Conservation (phyloP, 2,113 vertebrate species). For the Scalopus aquaticus region DNA sequence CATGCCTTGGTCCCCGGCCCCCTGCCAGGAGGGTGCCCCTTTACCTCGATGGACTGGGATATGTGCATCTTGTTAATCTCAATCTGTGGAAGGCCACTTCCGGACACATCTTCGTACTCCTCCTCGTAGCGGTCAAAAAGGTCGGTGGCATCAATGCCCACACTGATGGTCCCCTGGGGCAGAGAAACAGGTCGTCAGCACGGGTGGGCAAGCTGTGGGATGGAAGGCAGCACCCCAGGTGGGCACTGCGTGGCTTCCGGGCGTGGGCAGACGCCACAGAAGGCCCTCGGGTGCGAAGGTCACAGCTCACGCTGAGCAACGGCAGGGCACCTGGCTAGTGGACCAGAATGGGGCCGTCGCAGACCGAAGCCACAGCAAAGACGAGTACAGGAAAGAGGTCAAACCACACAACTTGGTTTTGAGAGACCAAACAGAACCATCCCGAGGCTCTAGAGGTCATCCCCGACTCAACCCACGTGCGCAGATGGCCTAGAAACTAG, state of each 20-base stretch:
- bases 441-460: background rate
- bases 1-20: too few species aligned
- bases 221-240: background rate
- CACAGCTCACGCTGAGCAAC: background rate
- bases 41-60: conserved; percentile 99
- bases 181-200: conserved; percentile 55
- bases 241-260: fast-evolving
- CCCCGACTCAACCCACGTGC: background rate
- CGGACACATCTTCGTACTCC: conserved; percentile 92
- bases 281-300: background rate
- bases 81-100: conserved; percentile 92
- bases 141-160: conserved; percentile 98
- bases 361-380: background rate
- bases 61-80: conserved; percentile 99
- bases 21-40: background rate
- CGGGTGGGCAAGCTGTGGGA: fast-evolving
- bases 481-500: background rate
- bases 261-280: background rate
- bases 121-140: conserved; percentile 98
- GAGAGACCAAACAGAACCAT: background rate
- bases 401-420: background rate
- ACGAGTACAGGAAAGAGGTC: background rate
- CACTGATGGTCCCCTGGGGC: conserved; percentile 95
- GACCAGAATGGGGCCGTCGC: too few species aligned
- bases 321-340: fast-evolving